phyloP scores from a whole-genome alignment of 2,888 invertebrate species.

The Andrena trimmerana region DNA sequence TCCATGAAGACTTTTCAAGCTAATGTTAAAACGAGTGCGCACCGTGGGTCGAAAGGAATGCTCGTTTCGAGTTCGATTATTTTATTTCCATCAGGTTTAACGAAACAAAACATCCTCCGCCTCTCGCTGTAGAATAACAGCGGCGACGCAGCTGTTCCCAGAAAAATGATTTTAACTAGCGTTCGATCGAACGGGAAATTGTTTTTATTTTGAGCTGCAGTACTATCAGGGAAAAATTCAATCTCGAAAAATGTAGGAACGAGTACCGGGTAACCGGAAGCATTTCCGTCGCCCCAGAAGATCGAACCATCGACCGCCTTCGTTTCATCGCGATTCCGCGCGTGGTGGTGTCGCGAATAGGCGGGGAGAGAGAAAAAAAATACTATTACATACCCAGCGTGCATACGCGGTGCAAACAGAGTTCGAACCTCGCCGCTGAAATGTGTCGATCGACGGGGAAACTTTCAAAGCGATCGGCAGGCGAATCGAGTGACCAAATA shows the following conservation, averaged over 20 bases:
- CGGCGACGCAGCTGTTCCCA: conserved; percentile 7
- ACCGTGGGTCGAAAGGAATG: too few relatives aligned
- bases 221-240: conserved; percentile 25
- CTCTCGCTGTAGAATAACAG: background rate
- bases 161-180: conserved; percentile 15
- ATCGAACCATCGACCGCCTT: conserved; percentile 13
- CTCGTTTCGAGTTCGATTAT: too few relatives aligned
- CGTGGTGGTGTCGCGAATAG: background rate
- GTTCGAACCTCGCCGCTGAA: conserved; percentile 29
- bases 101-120: background rate
- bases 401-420: conserved; percentile 19
- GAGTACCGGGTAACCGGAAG: conserved; percentile 7
- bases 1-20: too few relatives aligned
- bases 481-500: conserved; percentile 60
- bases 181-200: conserved; percentile 13
- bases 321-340: conserved; percentile 9
- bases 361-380: background rate
- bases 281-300: conserved; percentile 13
- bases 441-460: conserved; percentile 51
- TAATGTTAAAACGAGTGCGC: too few relatives aligned
- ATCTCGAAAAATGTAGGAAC: conserved; percentile 33
- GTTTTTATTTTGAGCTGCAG: conserved; percentile 20
- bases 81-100: conserved; percentile 6
- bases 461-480: conserved; percentile 61
- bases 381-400: background rate